Base-by-base conservation (phyloP, 2,797 vertebrate species). In the Alfaro cultratus region DNA sequence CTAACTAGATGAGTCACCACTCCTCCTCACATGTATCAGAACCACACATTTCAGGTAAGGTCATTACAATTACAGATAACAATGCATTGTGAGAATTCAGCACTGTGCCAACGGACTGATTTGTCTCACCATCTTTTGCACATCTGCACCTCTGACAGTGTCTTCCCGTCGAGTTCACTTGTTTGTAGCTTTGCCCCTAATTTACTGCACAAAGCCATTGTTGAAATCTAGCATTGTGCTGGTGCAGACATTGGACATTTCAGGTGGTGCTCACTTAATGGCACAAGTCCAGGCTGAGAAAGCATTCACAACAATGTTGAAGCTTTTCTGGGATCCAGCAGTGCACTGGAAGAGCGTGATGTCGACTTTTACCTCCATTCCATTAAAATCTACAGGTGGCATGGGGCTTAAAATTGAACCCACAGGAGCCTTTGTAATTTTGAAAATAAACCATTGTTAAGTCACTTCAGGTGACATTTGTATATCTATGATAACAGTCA, bases 1-100 rank as follows among this genome's bases (percentile, higher is more conserved):
- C 92, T 89, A 95, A 93, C 88, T 74, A 88, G 90, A 94, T 94
- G 93, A 95, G 87, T 95, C 93, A 96, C 93, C 90, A 87, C 88
- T 87, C 89, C 88, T 93, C 90, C 86, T 88, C 85, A 71, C 87
- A 88, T 76, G 70, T 84, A 87, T 85, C 86, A 82, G 84, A 88
- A 91, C 87, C 93, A 93, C 90, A 94, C 87, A 81, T 89, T 92
- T 87, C 91, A 92, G 91, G 89, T 93, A 90, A 92, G 92, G 91
- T 93, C 87, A 95, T 92, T 91, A 93, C 84, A 94, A 93, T 92
- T 91, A 94, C 88, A 93, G 92, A 95, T 93, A 86, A 91, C 78
- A 87, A 88, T 86, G 91, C 76, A 73, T 79, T 86, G 82, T 53
- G 47, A 75, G 76, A 77, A 86, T 87, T 74, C 82, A 62, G 68